These are phyloP conservation scores for Montipora foliosa DNA, from an alignment of 64 coral and sea anemone genomes.

Conservation along the genomic window DNA sequence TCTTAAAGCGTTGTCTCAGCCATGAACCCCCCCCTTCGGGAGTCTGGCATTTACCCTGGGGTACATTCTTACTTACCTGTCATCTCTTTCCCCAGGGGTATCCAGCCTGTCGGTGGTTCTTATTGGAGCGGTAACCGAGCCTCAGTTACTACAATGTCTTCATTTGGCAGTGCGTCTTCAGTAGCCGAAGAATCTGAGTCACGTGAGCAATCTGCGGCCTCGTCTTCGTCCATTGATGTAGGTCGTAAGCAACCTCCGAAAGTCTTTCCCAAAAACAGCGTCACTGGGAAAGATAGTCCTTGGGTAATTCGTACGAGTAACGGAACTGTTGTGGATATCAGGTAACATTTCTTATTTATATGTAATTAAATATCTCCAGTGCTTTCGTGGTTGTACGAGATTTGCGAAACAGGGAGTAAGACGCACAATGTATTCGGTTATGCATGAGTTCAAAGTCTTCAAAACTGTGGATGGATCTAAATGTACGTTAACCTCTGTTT, in stretches of 20 bases:
- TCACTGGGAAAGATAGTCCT: constrained; percentile 72
- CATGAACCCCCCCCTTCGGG: too few relatives aligned
- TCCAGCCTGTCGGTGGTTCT: constrained; percentile 56
- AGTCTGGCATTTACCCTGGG: too few relatives aligned
- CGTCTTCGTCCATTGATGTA: constrained; percentile 27
- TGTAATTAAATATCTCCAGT: too few relatives aligned
- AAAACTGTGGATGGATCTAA: too few relatives aligned
- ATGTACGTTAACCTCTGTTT: too few relatives aligned
- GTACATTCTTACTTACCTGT: not conserved
- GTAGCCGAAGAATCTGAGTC: constrained; percentile 78
- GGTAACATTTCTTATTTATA: not conserved
- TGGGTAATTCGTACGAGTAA: constrained; percentile 78
- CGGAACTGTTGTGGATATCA: constrained; percentile 31
- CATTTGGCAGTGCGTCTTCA: constrained; percentile 67
- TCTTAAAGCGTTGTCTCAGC: not conserved
- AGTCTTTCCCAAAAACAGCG: constrained; percentile 51
- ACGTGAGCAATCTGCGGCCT: constrained; percentile 65
- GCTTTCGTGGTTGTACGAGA: too few relatives aligned
- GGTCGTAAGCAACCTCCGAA: constrained; percentile 24
- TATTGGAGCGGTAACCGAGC: constrained; percentile 81
- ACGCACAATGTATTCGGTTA: too few relatives aligned
- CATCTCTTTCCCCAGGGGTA: constrained; percentile 66
- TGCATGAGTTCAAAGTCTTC: too few relatives aligned
- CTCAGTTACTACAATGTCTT: constrained; percentile 55
- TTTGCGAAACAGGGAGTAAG: too few relatives aligned